Evolutionary conservation across 2,888 invertebrate species (phyloP).

Genomic region (Apotomis turbidana): DNA sequence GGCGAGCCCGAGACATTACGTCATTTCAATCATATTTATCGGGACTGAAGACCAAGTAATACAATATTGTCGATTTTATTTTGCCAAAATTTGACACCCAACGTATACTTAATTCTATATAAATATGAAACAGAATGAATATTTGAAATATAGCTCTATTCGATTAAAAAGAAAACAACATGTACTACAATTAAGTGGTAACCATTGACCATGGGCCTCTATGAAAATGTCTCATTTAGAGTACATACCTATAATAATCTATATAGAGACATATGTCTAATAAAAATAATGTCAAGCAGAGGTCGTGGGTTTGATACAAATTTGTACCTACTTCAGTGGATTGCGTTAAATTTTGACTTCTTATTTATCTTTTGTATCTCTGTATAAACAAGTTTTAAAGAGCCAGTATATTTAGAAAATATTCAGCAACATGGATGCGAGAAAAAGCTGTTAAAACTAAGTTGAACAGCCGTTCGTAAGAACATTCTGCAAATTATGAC

Average conservation of each 20-base stretch:
- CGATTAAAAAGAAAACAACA: too few relatives aligned
- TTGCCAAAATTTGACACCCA: conserved; percentile 2
- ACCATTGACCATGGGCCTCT: too few relatives aligned
- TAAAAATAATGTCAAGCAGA: too few relatives aligned
- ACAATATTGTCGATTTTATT: conserved; percentile 4
- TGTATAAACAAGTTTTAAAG: not conserved
- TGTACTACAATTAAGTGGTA: too few relatives aligned
- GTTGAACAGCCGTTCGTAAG: not conserved
- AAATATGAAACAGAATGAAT: not conserved
- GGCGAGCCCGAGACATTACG: conserved; percentile 19
- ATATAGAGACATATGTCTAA: too few relatives aligned
- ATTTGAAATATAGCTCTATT: not conserved
- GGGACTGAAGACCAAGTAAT: conserved; percentile 9
- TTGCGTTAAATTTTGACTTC: too few relatives aligned
- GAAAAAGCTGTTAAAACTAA: not conserved
- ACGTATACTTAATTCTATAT: not conserved
- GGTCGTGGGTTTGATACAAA: too few relatives aligned
- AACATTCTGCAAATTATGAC: conserved; percentile 2
- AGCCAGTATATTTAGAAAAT: not conserved
- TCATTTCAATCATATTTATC: conserved; percentile 25
- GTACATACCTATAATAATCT: too few relatives aligned
- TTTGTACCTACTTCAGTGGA: too few relatives aligned
- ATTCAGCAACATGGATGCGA: not conserved
- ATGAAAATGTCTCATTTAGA: too few relatives aligned
- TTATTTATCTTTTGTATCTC: too few relatives aligned